Percentiles rank a stretch among this genome's conserved stretches.
These are phyloP conservation scores for Phengaris alcon DNA, from an alignment of 2,888 invertebrate genomes.

Conservation along the genomic window DNA sequence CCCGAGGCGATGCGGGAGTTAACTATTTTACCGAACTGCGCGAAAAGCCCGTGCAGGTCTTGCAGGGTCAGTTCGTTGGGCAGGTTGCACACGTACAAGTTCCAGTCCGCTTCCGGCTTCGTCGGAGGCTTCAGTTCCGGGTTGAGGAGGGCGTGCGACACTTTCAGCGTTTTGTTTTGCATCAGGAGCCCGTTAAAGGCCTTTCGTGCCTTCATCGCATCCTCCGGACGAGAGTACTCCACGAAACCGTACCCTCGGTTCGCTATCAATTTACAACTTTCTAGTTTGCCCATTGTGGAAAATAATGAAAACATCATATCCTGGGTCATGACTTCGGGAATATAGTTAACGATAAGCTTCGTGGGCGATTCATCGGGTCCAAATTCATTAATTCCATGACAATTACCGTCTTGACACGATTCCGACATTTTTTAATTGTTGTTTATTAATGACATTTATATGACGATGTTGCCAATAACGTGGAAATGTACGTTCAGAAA, in stretches of 20 bases:
- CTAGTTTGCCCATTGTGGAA: slow-evolving; percentile 79
- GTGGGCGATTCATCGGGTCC: slow-evolving; percentile 78
- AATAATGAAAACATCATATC: slow-evolving; percentile 79
- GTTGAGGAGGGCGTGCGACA: slow-evolving; percentile 74
- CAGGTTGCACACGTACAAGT: slow-evolving; percentile 78
- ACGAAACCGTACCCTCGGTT: slow-evolving; percentile 79
- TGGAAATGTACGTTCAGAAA: slow-evolving; percentile 55
- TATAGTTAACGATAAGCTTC: slow-evolving; percentile 80
- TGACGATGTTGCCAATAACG: slow-evolving; percentile 56
- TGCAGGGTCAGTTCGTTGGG: slow-evolving; percentile 79
- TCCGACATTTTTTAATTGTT: slow-evolving; percentile 81
- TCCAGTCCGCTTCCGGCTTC: slow-evolving; percentile 79
- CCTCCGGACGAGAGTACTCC: slow-evolving; percentile 74
- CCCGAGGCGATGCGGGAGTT: slow-evolving; percentile 78
- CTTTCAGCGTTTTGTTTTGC: slow-evolving; percentile 78
- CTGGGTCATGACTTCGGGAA: slow-evolving; percentile 80
- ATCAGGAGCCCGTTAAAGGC: slow-evolving; percentile 76
- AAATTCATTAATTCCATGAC: slow-evolving; percentile 78
- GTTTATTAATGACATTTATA: slow-evolving; percentile 77
- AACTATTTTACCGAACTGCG: slow-evolving; percentile 78
- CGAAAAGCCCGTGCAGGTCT: slow-evolving; percentile 77
- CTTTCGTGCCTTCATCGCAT: slow-evolving; percentile 75
- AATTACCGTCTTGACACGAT: slow-evolving; percentile 80
- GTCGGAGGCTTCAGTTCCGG: slow-evolving; percentile 74
- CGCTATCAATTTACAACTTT: slow-evolving; percentile 79